Evolutionary conservation across 2,888 invertebrate genomes (phyloP).

Genomic region (Stratiomys singularior): DNA sequence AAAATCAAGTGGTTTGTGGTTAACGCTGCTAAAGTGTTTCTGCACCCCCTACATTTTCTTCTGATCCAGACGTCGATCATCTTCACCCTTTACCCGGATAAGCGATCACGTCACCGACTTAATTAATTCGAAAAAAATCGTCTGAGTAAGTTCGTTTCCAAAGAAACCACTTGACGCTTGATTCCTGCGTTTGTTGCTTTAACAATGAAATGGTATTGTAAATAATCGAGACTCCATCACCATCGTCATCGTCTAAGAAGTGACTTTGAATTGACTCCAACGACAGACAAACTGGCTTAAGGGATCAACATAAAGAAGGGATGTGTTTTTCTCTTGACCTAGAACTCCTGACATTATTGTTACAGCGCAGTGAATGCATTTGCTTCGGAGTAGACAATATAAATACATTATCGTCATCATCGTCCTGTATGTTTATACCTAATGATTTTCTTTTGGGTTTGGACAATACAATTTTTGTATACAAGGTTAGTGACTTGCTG

Average conservation of each 20-base stretch:
- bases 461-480: neutral
- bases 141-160: constrained; percentile 33
- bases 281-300: neutral
- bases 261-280: neutral
- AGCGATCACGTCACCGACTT: constrained; percentile 41
- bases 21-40: too few species aligned
- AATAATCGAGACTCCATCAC: neutral
- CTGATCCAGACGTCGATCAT: neutral
- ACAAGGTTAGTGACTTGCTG: constrained; percentile 1
- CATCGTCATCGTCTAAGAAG: neutral
- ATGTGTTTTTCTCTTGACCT: neutral
- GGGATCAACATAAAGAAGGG: neutral
- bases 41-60: neutral
- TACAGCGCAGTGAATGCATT: neutral
- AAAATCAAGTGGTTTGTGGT: too few species aligned
- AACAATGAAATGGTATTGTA: neutral
- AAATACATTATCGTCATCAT: neutral
- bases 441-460: constrained; percentile 10
- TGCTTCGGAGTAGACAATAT: neutral
- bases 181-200: neutral
- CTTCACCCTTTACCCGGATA: neutral
- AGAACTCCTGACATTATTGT: neutral
- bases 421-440: constrained; percentile 10
- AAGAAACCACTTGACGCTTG: constrained; percentile 35
- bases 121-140: constrained; percentile 42